Evolutionary conservation across 1,140 invertebrate genomes (phyloP).

Genomic region (Spodoptera frugiperda): DNA sequence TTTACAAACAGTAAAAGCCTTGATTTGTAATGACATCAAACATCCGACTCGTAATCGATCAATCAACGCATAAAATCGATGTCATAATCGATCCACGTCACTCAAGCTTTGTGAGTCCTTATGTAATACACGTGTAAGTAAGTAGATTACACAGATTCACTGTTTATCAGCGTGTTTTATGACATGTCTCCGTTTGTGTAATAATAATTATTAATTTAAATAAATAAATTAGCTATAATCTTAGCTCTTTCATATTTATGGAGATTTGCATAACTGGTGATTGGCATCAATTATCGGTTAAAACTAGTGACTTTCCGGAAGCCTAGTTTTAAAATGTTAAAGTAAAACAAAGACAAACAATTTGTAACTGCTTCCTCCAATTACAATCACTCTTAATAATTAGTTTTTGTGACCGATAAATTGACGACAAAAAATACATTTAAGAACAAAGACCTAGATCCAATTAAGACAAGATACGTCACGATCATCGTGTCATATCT

Average conservation of each 20-base stretch:
- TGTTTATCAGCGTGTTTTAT: not conserved
- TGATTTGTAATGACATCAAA: conserved; percentile 35
- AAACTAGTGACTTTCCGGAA: no score
- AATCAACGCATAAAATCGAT: conserved; percentile 36
- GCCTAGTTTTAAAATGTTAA: no score
- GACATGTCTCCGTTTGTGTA: no score
- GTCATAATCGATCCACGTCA: conserved; percentile 36
- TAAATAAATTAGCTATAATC: no score
- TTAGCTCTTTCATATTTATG: no score
- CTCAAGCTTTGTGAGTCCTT: not conserved
- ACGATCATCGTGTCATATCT: not conserved
- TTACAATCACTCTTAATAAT: no score
- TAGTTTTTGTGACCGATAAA: no score
- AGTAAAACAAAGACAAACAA: no score
- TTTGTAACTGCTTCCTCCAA: no score
- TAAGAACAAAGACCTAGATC: not conserved
- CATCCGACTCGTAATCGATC: conserved; percentile 27
- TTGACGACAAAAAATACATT: not conserved
- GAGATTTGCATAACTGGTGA: no score
- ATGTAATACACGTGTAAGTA: conserved; percentile 9
- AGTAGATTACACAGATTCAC: not conserved
- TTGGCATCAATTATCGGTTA: no score
- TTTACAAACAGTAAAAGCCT: conserved; percentile 46
- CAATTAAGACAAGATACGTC: conserved; percentile 1
- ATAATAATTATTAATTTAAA: no score